Base-by-base conservation (phyloP, 1,140 invertebrate species). In the Tribolium castaneum region DNA sequence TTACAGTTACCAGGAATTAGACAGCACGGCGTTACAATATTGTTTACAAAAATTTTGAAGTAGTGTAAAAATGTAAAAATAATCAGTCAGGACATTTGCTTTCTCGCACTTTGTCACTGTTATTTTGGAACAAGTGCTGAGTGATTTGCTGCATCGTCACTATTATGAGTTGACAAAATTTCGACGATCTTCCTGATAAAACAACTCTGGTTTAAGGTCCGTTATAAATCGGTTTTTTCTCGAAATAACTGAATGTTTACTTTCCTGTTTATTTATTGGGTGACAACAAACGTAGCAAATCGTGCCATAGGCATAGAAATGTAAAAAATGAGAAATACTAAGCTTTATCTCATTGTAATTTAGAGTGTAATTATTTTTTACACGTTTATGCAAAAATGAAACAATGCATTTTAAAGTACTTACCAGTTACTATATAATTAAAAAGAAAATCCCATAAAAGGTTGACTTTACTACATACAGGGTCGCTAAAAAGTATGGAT, bases 131-230 rank as follows among this genome's bases (percentile, higher is more conserved):
- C n/a, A 4, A 35, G 5, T n/a, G 59, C 4, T 66, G 59, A 66
- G 34, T 66, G 59, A 66, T 66, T 66, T 66, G 34, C 25, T 66
- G 25, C 30, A 35, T 35, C 30, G 34, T 35, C 16, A 59, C 54
- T 14, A 9, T 30, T 30, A 30, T 30, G 25, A 59, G 5, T 59
- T 25, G 54, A 25, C 54, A 6, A 59, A 52, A 7, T 52, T 52
- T 52, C 12, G n/a, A 16, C 51, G 16, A 12, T 16, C 51, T 52
- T 52, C 51, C 51, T 52, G 13, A 52, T 52, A 30, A 59, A 30
- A 59, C n/a, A 59, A 59, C 54, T 25, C 6, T 30, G 5, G 9
- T 6, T 19, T 59, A 25, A 59, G 39, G 6, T 10, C 45, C 9
- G 45, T 50, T 50, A 50, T 50, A 12, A 50, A 50, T 50, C 9